Percentiles rank a stretch among this genome's conserved stretches.
phyloP scores from a whole-genome alignment of 2,797 vertebrate species.

The Forpus xanthops region DNA sequence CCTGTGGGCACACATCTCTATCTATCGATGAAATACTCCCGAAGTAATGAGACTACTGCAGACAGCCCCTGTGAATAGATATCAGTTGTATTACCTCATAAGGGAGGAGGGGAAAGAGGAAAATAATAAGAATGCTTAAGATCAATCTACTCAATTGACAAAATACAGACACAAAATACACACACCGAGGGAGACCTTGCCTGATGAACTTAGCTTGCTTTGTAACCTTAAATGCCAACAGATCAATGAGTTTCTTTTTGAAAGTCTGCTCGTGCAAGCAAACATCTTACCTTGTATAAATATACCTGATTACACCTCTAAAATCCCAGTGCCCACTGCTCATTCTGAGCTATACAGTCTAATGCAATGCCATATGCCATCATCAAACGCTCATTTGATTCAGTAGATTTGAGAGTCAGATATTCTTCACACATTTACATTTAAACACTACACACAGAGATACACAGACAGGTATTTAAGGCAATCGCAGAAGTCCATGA shows the following conservation, averaged over 20 bases:
- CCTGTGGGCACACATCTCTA: background rate
- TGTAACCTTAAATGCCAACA: background rate
- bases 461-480: background rate
- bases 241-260: background rate
- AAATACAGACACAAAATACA: background rate
- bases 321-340: background rate
- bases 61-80: background rate
- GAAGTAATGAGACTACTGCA: background rate
- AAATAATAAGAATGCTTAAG: background rate
- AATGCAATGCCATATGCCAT: background rate
- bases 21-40: background rate
- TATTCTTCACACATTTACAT: background rate
- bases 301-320: background rate
- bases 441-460: background rate
- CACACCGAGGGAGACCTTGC: background rate
- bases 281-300: background rate
- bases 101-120: background rate
- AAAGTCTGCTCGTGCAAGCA: background rate
- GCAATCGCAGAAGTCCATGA: background rate
- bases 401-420: background rate
- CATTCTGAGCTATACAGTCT: background rate
- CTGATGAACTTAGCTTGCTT: background rate
- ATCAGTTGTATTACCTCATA: background rate
- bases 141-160: background rate
- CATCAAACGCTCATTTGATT: background rate